Base-by-base conservation (phyloP, 2,888 invertebrate species). In the Ormia ochracea region DNA sequence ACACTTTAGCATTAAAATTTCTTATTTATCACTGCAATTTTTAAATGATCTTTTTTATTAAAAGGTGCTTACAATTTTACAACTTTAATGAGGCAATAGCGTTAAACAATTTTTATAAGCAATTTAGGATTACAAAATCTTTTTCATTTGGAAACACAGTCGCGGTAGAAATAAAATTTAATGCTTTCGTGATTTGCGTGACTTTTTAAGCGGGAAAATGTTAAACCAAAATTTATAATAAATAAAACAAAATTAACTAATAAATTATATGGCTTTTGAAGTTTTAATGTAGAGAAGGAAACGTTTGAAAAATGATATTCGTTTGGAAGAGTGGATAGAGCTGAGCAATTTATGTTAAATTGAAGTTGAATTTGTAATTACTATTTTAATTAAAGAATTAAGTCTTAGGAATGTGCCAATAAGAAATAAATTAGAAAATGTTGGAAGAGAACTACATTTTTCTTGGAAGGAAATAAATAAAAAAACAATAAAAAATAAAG, bases 71-170 rank as follows among this genome's bases (percentile, higher is more conserved):
- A 7, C 12, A 19, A 3, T 52, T 61, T 48, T 54, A 56, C 48
- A 19, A 21, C 45, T 26, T 52, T 73, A 73, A 45, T 26, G 7
- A 61, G 26, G 3, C 31, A 52, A 61, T n/a, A n/a, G n/a, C 45
- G 36, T 36, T 56, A 33, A 61, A 63, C 3, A 52, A 63, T 73
- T 63, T n/a, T 73, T 63, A 54, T 59, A 21, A 59, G 50, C 59
- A 50, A 59, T 70, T 59, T 70, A 21, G 19, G 59, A 73, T 73
- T 63, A 73, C 72, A 73, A 73, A 63, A 73, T 63, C 52, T 54
- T 63, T n/a, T 38, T 12, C 28, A 6, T 26, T 63, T 54, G 33
- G 10, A 69, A 26, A 23, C 23, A 19, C 43, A 58, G 58, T 45
- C 9, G 33, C 36, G 26, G 28, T 26, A 48, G 6, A 38, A 33